A percentile compares a stretch with the other conserved stretches of the same genome.
phyloP scores from a whole-genome alignment of 2,888 invertebrate species.

The Trachelus iudaicus region DNA sequence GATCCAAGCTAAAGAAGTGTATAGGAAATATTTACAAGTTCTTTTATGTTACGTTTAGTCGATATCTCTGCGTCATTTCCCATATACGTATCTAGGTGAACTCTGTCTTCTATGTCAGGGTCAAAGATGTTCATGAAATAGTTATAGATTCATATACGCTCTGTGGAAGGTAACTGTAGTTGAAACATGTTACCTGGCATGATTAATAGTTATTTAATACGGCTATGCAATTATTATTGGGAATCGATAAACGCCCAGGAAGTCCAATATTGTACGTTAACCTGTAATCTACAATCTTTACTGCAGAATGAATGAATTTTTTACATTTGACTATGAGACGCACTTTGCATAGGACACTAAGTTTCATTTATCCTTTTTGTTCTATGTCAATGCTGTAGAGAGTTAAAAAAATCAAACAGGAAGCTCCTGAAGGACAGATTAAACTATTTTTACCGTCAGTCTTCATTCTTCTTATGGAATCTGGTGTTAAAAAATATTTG shows the following conservation, averaged over 20 bases:
- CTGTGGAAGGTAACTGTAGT: neutral
- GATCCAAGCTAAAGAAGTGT: neutral
- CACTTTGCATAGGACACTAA: too few species aligned
- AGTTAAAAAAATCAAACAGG: too few species aligned
- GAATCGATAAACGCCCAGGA: neutral
- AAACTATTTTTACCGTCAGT: too few species aligned
- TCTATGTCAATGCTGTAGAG: too few species aligned
- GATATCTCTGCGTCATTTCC: neutral
- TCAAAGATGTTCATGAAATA: neutral
- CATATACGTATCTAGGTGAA: neutral
- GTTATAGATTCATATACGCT: neutral
- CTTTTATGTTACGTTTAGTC: neutral
- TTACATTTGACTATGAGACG: too few species aligned
- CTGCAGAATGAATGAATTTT: too few species aligned
- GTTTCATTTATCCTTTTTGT: too few species aligned
- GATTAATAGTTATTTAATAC: neutral
- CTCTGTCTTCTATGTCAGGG: neutral
- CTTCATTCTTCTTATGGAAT: too few species aligned
- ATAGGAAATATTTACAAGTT: neutral
- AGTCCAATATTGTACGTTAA: too few species aligned
- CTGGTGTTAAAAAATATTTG: too few species aligned
- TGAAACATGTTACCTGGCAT: neutral
- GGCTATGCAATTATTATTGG: neutral
- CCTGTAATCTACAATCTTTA: too few species aligned
- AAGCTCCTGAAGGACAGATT: too few species aligned